Evolutionary conservation across 2,113 vertebrate species (phyloP).

Genomic region (Syngnathus typhle): DNA sequence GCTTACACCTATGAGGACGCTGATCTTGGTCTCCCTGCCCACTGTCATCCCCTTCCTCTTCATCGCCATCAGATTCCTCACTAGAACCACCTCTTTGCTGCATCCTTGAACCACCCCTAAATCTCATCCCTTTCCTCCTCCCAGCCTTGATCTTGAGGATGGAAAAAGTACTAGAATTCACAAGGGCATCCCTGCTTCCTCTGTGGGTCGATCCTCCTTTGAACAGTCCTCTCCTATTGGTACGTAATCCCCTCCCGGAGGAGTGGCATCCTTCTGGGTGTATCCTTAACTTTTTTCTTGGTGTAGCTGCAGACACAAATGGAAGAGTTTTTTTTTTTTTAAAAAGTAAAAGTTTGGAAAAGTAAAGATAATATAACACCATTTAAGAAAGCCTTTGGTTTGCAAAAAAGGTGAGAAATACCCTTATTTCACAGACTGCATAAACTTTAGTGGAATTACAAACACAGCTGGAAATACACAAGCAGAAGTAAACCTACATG

Average conservation of each 20-base stretch:
- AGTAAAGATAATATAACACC: no score
- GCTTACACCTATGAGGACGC: conserved; percentile 18
- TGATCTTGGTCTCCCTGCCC: conserved; percentile 53
- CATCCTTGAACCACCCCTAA: conserved; percentile 68
- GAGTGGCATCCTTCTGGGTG: conserved; percentile 63
- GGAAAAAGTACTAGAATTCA: conserved; percentile 27
- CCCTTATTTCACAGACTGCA: no score
- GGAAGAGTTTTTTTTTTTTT: background rate
- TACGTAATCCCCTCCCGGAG: conserved; percentile 63
- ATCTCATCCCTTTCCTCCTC: conserved; percentile 63
- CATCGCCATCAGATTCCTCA: conserved; percentile 62
- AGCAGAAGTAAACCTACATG: no score
- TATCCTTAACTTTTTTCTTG: conserved; percentile 44
- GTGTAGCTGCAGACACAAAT: conserved; percentile 29
- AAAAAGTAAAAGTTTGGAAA: no score
- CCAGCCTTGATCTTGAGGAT: conserved; percentile 59
- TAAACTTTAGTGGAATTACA: no score
- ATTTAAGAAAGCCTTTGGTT: no score
- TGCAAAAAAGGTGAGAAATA: no score
- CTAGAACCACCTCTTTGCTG: conserved; percentile 67
- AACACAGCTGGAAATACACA: no score
- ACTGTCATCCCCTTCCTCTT: conserved; percentile 55
- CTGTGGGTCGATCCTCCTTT: conserved; percentile 57
- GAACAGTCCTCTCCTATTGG: conserved; percentile 60
- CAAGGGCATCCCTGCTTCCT: conserved; percentile 47